A percentile compares a stretch with the other conserved stretches of the same genome.
phyloP scores from a whole-genome alignment of 2,888 invertebrate genomes.

The Nomada fucata region DNA sequence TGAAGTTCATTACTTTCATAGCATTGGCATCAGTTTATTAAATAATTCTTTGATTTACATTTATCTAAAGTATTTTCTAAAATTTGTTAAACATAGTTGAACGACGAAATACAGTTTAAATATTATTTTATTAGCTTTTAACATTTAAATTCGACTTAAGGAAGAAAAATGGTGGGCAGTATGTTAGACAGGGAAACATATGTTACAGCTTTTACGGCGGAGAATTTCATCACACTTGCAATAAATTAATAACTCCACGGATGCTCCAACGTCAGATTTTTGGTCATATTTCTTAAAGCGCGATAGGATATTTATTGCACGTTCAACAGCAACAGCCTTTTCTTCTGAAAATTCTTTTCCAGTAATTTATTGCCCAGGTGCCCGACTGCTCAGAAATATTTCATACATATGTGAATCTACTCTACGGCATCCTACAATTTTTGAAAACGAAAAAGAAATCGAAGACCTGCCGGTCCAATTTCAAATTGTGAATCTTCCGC shows the following conservation, averaged over 20 bases:
- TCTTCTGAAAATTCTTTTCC: slow-evolving; percentile 24
- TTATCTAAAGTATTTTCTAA: too few relatives aligned
- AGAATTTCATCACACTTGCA: slow-evolving; percentile 44
- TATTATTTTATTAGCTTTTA: not conserved
- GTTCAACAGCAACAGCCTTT: slow-evolving; percentile 21
- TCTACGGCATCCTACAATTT: not conserved
- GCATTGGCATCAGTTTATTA: too few relatives aligned
- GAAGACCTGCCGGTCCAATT: not conserved
- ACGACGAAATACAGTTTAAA: too few relatives aligned
- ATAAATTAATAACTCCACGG: slow-evolving; percentile 43
- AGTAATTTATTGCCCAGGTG: slow-evolving; percentile 24
- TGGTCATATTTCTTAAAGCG: slow-evolving; percentile 39
- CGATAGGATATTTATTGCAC: slow-evolving; percentile 44
- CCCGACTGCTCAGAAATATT: slow-evolving; percentile 13
- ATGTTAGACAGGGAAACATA: slow-evolving; percentile 26
- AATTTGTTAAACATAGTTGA: too few relatives aligned
- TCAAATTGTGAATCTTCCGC: too few relatives aligned
- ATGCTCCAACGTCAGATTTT: slow-evolving; percentile 43
- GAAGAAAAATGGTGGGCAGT: slow-evolving; percentile 26
- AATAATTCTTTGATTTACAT: too few relatives aligned
- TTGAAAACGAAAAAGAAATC: too few relatives aligned
- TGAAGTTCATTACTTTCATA: too few relatives aligned
- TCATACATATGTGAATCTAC: not conserved
- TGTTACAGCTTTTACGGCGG: slow-evolving; percentile 25
- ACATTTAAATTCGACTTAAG: slow-evolving; percentile 27